phyloP scores from a whole-genome alignment of 2,797 vertebrate species.

The Xenentodon cancila region DNA sequence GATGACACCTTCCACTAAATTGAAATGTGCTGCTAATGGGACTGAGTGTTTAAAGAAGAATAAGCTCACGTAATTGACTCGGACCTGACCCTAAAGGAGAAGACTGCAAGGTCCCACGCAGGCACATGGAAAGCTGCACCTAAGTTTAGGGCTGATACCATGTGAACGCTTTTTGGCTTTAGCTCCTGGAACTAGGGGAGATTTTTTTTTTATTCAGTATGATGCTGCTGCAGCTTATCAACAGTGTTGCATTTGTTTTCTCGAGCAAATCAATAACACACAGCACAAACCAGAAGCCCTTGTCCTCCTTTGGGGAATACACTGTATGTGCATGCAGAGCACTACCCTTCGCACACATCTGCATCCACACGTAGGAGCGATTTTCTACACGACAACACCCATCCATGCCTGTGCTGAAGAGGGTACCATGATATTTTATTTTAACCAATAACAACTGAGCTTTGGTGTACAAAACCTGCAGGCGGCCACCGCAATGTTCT shows the following conservation, averaged over 20 bases:
- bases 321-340: slow-evolving; percentile 14
- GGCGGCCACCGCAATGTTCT: slow-evolving; percentile 4
- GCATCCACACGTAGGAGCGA: background rate
- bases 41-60: slow-evolving; percentile 80
- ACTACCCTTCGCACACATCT: slow-evolving; percentile 22
- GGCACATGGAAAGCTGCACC: slow-evolving; percentile 22
- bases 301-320: slow-evolving; percentile 18
- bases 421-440: slow-evolving; percentile 7
- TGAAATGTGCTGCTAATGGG: slow-evolving; percentile 75
- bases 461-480: slow-evolving; percentile 23
- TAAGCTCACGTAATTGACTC: slow-evolving; percentile 69
- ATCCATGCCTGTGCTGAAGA: slow-evolving; percentile 10
- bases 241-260: slow-evolving; percentile 50
- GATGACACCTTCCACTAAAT: slow-evolving; percentile 81
- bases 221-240: slow-evolving; percentile 45
- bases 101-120: slow-evolving; percentile 45
- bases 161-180: slow-evolving; percentile 13
- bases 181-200: slow-evolving; percentile 7
- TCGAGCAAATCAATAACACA: slow-evolving; percentile 60
- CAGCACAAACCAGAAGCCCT: slow-evolving; percentile 33
- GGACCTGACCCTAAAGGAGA: slow-evolving; percentile 70
- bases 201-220: slow-evolving; percentile 19
- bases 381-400: slow-evolving; percentile 18
- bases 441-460: slow-evolving; percentile 1
- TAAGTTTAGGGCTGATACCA: slow-evolving; percentile 6